These are phyloP conservation scores for Catostylus mosaicus DNA, from an alignment of 30 jellyfish, hydroid and myxozoan species.

Conservation along the genomic window DNA sequence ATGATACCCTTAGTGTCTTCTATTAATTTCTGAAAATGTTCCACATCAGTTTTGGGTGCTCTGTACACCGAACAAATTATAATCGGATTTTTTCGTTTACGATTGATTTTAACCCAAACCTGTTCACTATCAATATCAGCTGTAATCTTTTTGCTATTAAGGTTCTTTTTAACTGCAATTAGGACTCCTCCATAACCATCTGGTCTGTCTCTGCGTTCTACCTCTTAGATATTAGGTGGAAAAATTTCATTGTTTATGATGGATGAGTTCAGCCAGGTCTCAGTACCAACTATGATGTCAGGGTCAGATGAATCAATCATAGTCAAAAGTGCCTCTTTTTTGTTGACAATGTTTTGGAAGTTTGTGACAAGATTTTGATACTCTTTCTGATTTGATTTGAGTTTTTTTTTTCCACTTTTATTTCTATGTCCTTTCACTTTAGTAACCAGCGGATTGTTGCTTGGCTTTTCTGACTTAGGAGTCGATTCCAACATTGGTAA, in stretches of 20 bases:
- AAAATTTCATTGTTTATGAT: not conserved
- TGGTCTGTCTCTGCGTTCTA: constrained; percentile 9
- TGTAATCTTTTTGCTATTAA: not conserved
- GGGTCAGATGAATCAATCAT: not conserved
- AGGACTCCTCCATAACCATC: constrained; percentile 44
- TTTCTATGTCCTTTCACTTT: constrained; percentile 1
- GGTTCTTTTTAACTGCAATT: constrained; percentile 3
- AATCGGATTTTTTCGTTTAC: constrained; percentile 23
- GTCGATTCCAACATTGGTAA: constrained; percentile 3
- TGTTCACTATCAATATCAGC: constrained; percentile 26
- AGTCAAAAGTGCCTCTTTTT: constrained; percentile 5
- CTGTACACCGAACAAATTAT: constrained; percentile 32
- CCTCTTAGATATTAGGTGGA: not conserved
- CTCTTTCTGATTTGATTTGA: constrained; percentile 5
- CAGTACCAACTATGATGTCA: constrained; percentile 20
- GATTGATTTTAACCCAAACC: constrained; percentile 35
- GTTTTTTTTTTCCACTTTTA: not conserved
- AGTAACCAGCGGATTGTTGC: not conserved
- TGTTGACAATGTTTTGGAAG: constrained; percentile 3
- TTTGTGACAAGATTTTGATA: constrained; percentile 1
- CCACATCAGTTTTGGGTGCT: constrained; percentile 30
- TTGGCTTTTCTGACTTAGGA: constrained; percentile 11
- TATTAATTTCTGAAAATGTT: not conserved
- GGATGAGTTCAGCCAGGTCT: constrained; percentile 24
- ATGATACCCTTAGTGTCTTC: not conserved